These are phyloP conservation scores for Sinocyclocheilus anshuiensis DNA, from an alignment of 2,113 vertebrate species.

Conservation along the genomic window DNA sequence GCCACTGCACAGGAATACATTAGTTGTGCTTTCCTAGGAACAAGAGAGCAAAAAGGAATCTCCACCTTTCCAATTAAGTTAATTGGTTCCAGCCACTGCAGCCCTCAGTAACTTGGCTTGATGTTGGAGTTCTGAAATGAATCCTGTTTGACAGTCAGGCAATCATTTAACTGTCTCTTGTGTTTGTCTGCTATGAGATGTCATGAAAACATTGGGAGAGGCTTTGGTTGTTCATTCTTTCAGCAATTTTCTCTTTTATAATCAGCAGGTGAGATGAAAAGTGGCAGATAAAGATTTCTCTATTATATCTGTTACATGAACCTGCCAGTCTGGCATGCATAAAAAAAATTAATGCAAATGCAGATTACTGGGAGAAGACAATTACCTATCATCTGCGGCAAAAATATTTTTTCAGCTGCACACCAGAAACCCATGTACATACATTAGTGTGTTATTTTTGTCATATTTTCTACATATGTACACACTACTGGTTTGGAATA, in stretches of 20 bases:
- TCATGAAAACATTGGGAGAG: not conserved
- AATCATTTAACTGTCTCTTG: slow-evolving; percentile 36
- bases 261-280: not conserved
- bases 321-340: not conserved
- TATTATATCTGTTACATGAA: not conserved
- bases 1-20: slow-evolving; percentile 10
- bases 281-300: not conserved
- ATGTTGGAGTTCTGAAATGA: slow-evolving; percentile 40
- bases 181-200: slow-evolving; percentile 30
- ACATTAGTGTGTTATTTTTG: not conserved
- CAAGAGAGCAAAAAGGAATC: slow-evolving; percentile 23
- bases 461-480: not conserved
- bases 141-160: slow-evolving; percentile 33
- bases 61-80: slow-evolving; percentile 59
- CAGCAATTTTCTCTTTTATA: not conserved
- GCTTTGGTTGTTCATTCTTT: not conserved
- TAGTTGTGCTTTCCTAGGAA: not conserved
- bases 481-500: not conserved
- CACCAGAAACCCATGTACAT: not conserved
- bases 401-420: not conserved
- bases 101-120: slow-evolving; percentile 33
- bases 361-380: too few relatives aligned
- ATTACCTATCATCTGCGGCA: not conserved
- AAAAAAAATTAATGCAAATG: not conserved
- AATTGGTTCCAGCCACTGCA: slow-evolving; percentile 55